Evolutionary conservation across 2,888 invertebrate species (phyloP), one percentile per base, ranked within the genome.

Genomic region (Macaria liturata): DNA sequence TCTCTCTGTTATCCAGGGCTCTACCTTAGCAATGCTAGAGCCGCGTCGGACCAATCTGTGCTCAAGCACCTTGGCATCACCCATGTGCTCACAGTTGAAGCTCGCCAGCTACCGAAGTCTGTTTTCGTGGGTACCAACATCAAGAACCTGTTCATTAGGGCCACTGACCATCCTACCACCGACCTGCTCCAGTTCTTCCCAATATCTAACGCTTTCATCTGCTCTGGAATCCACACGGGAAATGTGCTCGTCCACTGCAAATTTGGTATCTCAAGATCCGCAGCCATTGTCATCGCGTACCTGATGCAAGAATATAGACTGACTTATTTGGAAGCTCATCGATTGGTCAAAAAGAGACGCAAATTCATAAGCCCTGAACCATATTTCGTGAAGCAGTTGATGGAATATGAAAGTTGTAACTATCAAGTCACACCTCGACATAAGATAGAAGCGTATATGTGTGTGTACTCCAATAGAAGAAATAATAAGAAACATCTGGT

Each of bases 21-120:
- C 0, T 91, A 89, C 66, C 73, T 91, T 46, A 87, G 90, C 78
- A 91, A 91, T 83, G 90, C 87, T 37, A 68, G 81, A 59, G 90
- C 91, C 4, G 91, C 91, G 0, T 72, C 76, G n/a, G 89, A 91
- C 69, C 67, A 66, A 59, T 60, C 76, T 68, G 81, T 91, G 3
- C 81, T 91, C 51, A 67, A 79, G 58, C 69, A 78, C 7, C 89
- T 91, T 74, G 84, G 85, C 61, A 90, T 91, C 80, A 86, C 86
- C 70, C 90, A 91, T 76, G 83, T 91, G n/a, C 90, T 91, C 79
- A 90, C 91, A n/a, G 75, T 91, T 76, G 90, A 90, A 62, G 80
- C 86, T n/a, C 84, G 79, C 54, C 76, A 83, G 61, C 67, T 90
- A 46, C 91, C 91, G 56, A 88, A 86, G 67, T 75, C 81, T 46